Conservation (phyloP, 2,113 vertebrate genomes). For the Australoheros scitulus region DNA sequence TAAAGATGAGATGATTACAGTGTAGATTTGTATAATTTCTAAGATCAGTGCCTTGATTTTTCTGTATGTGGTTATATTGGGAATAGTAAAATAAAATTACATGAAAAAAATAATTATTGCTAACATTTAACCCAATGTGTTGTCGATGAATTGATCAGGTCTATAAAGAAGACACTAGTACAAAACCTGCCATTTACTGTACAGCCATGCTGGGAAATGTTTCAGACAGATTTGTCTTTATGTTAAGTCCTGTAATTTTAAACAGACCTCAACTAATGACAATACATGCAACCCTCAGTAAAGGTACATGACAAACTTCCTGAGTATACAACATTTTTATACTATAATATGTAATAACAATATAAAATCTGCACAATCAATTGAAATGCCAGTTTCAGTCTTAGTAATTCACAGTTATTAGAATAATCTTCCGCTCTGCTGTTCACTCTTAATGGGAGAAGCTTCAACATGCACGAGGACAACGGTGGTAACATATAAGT, state of each 20-base stretch:
- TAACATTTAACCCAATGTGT: background rate
- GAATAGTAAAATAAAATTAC: conserved; percentile 4
- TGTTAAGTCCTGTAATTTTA: conserved; percentile 1
- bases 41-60: conserved; percentile 23
- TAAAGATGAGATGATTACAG: background rate
- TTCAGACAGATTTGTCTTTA: background rate
- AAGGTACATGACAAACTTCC: conserved; percentile 64
- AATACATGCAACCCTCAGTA: conserved; percentile 27
- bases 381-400: conserved; percentile 46
- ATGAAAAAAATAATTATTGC: background rate
- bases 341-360: conserved; percentile 33
- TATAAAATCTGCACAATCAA: conserved; percentile 66
- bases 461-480: conserved; percentile 43
- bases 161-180: background rate
- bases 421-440: conserved; percentile 6
- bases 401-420: conserved; percentile 63
- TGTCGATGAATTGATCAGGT: conserved; percentile 1
- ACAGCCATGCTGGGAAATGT: background rate
- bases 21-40: background rate
- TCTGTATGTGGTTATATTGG: background rate
- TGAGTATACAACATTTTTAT: conserved; percentile 68
- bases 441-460: background rate
- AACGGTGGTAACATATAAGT: background rate
- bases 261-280: conserved; percentile 1
- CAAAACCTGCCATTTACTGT: background rate